Conservation (phyloP, 2,797 vertebrate genomes). For the Spea hammondii region DNA sequence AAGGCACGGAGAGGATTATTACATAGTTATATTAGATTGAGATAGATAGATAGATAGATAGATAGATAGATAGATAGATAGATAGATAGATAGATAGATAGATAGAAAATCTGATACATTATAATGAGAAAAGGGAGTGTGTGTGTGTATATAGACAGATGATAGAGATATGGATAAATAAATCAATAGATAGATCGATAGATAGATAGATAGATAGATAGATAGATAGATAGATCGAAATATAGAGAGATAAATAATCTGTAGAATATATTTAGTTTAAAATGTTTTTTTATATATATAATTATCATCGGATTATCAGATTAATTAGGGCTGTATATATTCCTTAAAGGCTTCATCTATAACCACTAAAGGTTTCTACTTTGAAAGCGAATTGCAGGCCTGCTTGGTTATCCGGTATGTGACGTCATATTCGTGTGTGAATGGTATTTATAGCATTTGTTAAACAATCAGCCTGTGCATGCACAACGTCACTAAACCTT, state of each 20-base stretch:
- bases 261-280: too few species aligned
- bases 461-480: slow-evolving; percentile 2
- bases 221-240: neutral
- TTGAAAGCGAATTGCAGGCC: neutral
- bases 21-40: too few species aligned
- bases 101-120: neutral
- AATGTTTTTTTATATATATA: too few species aligned
- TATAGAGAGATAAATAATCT: neutral
- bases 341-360: too few species aligned
- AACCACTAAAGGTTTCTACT: too few species aligned
- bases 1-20: too few species aligned
- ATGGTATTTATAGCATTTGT: slow-evolving; percentile 5
- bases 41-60: neutral
- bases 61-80: too few species aligned
- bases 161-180: neutral
- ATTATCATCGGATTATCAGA: too few species aligned
- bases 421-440: neutral
- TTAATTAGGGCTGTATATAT: too few species aligned
- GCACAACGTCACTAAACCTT: neutral
- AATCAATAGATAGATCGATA: neutral
- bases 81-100: too few species aligned
- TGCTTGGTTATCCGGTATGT: neutral
- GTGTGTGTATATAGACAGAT: too few species aligned
- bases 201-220: slow-evolving; percentile 7
- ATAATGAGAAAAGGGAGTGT: too few species aligned